These are phyloP conservation scores for Podarcis siculus DNA, from an alignment of 2,797 vertebrate species.

Conservation along the genomic window DNA sequence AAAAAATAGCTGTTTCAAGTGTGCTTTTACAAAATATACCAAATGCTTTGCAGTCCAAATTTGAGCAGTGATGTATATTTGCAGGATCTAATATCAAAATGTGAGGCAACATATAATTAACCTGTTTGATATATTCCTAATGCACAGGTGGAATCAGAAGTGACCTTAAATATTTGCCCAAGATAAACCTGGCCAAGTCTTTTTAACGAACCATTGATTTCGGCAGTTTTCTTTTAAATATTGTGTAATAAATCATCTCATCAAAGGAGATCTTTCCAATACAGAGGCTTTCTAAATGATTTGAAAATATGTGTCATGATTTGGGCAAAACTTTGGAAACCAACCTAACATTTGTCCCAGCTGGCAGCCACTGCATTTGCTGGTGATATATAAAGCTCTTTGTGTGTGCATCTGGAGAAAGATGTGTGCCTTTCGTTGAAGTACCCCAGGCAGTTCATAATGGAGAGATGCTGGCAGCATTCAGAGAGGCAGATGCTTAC, in stretches of 20 bases:
- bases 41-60: background rate
- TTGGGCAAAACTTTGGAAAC: conserved; percentile 52
- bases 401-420: conserved; percentile 63
- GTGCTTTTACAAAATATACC: background rate
- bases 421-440: conserved; percentile 60
- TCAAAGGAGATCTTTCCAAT: conserved; percentile 28
- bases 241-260: conserved; percentile 32
- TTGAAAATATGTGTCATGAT: conserved; percentile 35
- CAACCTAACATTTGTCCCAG: conserved; percentile 42
- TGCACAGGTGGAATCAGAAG: background rate
- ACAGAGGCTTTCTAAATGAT: conserved; percentile 42
- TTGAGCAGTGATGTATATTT: background rate
- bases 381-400: conserved; percentile 46
- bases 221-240: conserved; percentile 48
- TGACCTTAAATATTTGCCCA: conserved; percentile 3
- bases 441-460: conserved; percentile 75
- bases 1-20: background rate
- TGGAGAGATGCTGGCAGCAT: conserved; percentile 78
- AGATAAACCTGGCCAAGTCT: background rate
- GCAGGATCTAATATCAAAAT: background rate
- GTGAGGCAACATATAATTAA: background rate
- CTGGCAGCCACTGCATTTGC: conserved; percentile 54
- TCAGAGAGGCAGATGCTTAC: conserved; percentile 81
- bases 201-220: background rate
- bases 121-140: background rate